Evolutionary conservation across 1,140 invertebrate genomes (phyloP).

Genomic region (Antheraea pernyi): DNA sequence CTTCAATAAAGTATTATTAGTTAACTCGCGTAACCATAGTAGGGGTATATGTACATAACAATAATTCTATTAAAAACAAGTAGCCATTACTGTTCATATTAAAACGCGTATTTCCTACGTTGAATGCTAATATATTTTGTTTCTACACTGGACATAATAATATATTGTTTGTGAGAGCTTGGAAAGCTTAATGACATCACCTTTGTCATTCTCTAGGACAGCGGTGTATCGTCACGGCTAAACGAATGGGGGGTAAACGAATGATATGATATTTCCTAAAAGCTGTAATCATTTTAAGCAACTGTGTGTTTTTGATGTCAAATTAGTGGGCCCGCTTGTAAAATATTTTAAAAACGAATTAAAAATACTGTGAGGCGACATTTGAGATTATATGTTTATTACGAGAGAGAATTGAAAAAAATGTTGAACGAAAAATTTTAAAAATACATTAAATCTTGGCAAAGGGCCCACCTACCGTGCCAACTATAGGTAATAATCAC

Average conservation of each 20-base stretch:
- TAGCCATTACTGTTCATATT: conserved; percentile 30
- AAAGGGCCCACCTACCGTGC: no score
- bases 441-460: no score
- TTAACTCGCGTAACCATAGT: background rate
- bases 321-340: no score
- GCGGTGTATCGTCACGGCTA: background rate
- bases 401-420: no score
- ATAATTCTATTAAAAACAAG: conserved; percentile 32
- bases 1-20: background rate
- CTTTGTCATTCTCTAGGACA: background rate
- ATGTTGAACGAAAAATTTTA: no score
- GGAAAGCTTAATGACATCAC: background rate
- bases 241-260: background rate
- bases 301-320: no score
- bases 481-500: no score
- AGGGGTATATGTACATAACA: background rate
- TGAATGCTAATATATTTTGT: conserved; percentile 23
- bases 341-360: no score
- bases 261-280: no score
- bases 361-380: no score
- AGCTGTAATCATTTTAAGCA: no score
- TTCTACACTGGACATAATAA: conserved; percentile 5
- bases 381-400: no score
- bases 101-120: conserved; percentile 20
- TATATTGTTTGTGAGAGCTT: background rate